A percentile compares a stretch with the other conserved stretches of the same genome.
Conservation (phyloP, 2,888 invertebrate species). For the Coenonympha arcania region DNA sequence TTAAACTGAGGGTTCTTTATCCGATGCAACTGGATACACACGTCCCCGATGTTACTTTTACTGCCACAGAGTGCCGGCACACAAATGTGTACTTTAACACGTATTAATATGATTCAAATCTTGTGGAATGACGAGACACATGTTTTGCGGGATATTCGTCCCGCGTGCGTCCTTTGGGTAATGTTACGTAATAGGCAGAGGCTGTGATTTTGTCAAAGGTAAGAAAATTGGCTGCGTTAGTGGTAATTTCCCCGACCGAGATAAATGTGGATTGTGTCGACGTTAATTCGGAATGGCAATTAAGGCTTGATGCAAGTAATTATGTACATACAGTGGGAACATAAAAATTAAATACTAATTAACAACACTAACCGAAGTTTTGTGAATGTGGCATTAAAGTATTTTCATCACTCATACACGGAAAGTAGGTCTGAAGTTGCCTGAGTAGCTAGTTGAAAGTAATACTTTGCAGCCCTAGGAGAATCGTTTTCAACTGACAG, state of each 20-base stretch:
- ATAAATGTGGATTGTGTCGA: slow-evolving; percentile 56
- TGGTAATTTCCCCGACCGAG: slow-evolving; percentile 56
- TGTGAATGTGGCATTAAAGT: too few species aligned
- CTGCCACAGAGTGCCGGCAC: slow-evolving; percentile 31
- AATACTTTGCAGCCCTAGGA: too few species aligned
- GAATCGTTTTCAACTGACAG: too few species aligned
- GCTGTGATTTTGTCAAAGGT: slow-evolving; percentile 73
- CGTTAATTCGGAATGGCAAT: slow-evolving; percentile 34
- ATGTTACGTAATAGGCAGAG: slow-evolving; percentile 70
- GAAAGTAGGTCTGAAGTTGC: too few species aligned
- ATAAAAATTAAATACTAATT: background rate
- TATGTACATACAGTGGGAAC: slow-evolving; percentile 1
- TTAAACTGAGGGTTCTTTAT: slow-evolving; percentile 51
- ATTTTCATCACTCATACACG: too few species aligned
- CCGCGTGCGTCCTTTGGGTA: slow-evolving; percentile 69
- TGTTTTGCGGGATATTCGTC: slow-evolving; percentile 52
- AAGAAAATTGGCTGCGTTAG: slow-evolving; percentile 72
- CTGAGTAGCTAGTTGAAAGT: too few species aligned
- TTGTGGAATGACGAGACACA: slow-evolving; percentile 38
- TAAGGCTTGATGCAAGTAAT: slow-evolving; percentile 12
- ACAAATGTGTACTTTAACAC: slow-evolving; percentile 54
- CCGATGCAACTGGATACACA: slow-evolving; percentile 35
- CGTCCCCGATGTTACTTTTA: slow-evolving; percentile 26
- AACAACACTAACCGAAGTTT: too few species aligned
- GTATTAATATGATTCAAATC: slow-evolving; percentile 57